These are phyloP conservation scores for Lithophane leautieri DNA, from an alignment of 2,888 invertebrate genomes.

Conservation along the genomic window DNA sequence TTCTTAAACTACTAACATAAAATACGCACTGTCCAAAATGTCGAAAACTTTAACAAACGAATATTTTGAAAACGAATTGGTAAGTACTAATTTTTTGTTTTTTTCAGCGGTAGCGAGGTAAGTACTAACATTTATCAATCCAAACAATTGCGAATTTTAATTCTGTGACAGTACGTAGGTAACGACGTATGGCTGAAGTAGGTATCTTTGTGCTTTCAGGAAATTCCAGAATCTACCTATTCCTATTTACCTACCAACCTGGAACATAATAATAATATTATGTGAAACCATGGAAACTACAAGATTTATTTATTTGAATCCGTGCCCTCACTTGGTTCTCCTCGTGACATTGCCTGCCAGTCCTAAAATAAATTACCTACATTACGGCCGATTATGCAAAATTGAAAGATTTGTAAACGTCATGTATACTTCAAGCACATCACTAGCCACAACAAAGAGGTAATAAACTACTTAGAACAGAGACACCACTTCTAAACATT, in stretches of 20 bases:
- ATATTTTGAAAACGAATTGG: not conserved
- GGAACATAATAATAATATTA: not conserved
- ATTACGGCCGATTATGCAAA: not conserved
- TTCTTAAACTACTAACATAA: not conserved
- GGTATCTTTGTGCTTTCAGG: not conserved
- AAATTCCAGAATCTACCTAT: too few relatives aligned
- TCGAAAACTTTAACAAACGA: not conserved
- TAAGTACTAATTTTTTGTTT: not conserved
- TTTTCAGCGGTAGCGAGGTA: not conserved
- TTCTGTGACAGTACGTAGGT: not conserved
- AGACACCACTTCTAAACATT: constrained; percentile 44
- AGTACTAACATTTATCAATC: not conserved
- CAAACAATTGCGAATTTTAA: not conserved
- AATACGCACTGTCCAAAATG: not conserved
- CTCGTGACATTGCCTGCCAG: too few relatives aligned
- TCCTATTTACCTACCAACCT: not conserved
- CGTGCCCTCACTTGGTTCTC: not conserved
- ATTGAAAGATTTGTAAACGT: constrained; percentile 1
- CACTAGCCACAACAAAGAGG: constrained; percentile 19
- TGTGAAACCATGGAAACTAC: not conserved
- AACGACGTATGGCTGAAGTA: not conserved
- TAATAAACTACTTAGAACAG: constrained; percentile 25
- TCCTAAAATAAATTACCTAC: not conserved
- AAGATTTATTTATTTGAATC: constrained; percentile 2
- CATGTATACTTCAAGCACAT: constrained; percentile 31